phyloP scores from a whole-genome alignment of 2,888 invertebrate species.

The Drosophila mercatorum region DNA sequence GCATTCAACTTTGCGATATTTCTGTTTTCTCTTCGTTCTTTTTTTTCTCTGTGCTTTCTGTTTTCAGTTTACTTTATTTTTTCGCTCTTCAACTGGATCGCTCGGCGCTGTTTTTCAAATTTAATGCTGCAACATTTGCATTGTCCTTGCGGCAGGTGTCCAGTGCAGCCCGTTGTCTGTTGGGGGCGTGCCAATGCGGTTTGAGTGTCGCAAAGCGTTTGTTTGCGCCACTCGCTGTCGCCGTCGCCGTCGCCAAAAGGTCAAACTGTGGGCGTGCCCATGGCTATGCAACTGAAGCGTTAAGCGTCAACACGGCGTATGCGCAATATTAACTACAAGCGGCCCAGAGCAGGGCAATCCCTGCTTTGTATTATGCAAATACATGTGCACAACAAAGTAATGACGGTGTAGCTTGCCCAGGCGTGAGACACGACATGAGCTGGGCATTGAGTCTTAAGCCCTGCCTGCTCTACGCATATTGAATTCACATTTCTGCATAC shows the following conservation, averaged over 20 bases:
- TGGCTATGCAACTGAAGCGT: slow-evolving; percentile 39
- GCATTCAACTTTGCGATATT: slow-evolving; percentile 63
- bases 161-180: slow-evolving; percentile 20
- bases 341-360: slow-evolving; percentile 13
- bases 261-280: slow-evolving; percentile 44
- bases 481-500: too few species aligned
- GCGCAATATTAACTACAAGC: slow-evolving; percentile 31
- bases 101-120: slow-evolving; percentile 30
- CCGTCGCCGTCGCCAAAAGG: slow-evolving; percentile 29
- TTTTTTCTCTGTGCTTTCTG: slow-evolving; percentile 1
- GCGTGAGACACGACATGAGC: too few species aligned
- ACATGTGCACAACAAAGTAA: slow-evolving; percentile 36
- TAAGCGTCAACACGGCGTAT: slow-evolving; percentile 49
- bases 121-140: slow-evolving; percentile 39
- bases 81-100: slow-evolving; percentile 16
- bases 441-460: not conserved
- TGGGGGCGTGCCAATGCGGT: slow-evolving; percentile 38
- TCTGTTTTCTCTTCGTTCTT: slow-evolving; percentile 11
- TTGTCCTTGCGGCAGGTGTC: slow-evolving; percentile 33
- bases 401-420: slow-evolving; percentile 7
- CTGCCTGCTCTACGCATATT: not conserved
- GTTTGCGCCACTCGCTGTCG: slow-evolving; percentile 29
- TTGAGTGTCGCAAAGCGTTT: slow-evolving; percentile 43
- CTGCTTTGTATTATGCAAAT: slow-evolving; percentile 43
- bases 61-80: slow-evolving; percentile 8